Percentiles rank a stretch among this genome's conserved stretches.
Conservation (phyloP, 2,888 invertebrate species). For the Acleris literana region DNA sequence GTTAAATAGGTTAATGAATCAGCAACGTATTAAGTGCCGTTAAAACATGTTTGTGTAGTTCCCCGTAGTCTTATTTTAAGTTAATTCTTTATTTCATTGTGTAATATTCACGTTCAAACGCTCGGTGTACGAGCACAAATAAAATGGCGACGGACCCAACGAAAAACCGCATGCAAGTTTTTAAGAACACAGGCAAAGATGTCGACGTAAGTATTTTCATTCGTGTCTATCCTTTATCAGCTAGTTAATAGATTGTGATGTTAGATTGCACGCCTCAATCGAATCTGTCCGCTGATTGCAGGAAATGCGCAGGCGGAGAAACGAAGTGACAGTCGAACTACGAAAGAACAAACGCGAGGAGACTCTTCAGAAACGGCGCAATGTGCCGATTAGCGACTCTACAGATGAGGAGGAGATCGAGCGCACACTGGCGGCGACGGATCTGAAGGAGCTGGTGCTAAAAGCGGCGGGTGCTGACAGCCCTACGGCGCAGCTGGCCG, state of each 20-base stretch:
- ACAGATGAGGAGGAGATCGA: constrained; percentile 91
- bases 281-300: constrained; percentile 67
- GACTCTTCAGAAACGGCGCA: constrained; percentile 96
- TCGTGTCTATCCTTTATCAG: constrained; percentile 2
- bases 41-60: constrained; percentile 78
- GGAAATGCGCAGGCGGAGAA: constrained; percentile 98
- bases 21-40: constrained; percentile 65
- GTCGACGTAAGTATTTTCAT: constrained; percentile 92
- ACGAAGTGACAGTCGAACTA: constrained; percentile 97
- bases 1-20: constrained; percentile 70
- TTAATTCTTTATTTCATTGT: constrained; percentile 75
- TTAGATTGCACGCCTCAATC: constrained; percentile 12
- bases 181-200: constrained; percentile 99
- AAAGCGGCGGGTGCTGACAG: constrained; percentile 92
- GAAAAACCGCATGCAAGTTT: constrained; percentile 95
- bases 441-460: constrained; percentile 92
- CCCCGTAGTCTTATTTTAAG: constrained; percentile 63
- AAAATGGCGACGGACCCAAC: constrained; percentile 91
- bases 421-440: constrained; percentile 86
- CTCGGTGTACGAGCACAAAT: constrained; percentile 68
- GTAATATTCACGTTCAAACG: constrained; percentile 64
- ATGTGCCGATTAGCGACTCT: constrained; percentile 95
- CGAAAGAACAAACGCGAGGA: constrained; percentile 99
- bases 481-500: constrained; percentile 92
- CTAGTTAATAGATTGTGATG: too few relatives aligned